A percentile compares a stretch with the other conserved stretches of the same genome.
Conservation (phyloP, 2,113 vertebrate genomes). For the Porphyrio hochstetteri region DNA sequence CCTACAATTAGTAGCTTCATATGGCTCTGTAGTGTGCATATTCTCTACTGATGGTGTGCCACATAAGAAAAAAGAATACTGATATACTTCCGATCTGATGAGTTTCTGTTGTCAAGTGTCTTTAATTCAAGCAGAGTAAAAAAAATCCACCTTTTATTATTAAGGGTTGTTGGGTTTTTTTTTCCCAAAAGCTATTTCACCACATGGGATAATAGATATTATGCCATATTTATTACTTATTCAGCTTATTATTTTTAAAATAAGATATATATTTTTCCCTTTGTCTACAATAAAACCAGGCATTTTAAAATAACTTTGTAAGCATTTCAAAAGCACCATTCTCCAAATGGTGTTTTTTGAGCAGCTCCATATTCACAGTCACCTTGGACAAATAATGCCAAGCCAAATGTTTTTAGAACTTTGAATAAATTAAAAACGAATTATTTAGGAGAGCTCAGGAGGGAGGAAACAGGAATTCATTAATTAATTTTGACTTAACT, state of each 20-base stretch:
- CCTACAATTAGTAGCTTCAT: not conserved
- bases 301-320: not conserved
- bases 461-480: conserved; percentile 29
- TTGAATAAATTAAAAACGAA: conserved; percentile 47
- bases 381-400: conserved; percentile 48
- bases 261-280: not conserved
- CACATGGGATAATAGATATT: not conserved
- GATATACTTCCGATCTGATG: not conserved
- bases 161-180: not conserved
- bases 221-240: not conserved
- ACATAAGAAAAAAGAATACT: not conserved
- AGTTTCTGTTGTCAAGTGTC: not conserved
- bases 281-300: not conserved
- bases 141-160: not conserved
- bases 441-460: conserved; percentile 43
- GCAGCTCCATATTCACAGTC: not conserved
- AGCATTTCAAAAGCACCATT: not conserved
- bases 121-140: not conserved
- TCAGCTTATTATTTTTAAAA: not conserved
- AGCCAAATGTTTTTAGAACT: conserved; percentile 19
- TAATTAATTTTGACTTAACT: conserved; percentile 62
- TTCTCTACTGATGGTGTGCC: not conserved
- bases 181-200: not conserved
- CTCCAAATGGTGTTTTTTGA: not conserved
- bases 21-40: not conserved